Percentiles rank a stretch among this genome's conserved stretches.
Conservation (phyloP, 2,888 invertebrate genomes). For the Orchestes rusci region DNA sequence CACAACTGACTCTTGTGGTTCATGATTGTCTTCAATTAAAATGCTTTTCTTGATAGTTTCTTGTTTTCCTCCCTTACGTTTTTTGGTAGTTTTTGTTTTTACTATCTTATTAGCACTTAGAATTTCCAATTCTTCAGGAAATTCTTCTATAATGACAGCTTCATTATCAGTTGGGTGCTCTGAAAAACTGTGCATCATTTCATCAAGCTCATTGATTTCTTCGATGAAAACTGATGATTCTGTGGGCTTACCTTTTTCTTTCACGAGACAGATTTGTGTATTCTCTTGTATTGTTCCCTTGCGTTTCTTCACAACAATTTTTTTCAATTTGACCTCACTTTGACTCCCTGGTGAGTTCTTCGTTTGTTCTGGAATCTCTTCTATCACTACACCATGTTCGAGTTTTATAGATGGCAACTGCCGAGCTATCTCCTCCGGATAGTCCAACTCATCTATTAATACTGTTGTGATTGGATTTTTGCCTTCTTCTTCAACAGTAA, state of each 20-base stretch:
- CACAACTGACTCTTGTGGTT: conserved; percentile 41
- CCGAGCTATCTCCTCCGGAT: conserved; percentile 30
- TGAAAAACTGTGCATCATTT: conserved; percentile 14
- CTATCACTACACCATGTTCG: conserved; percentile 29
- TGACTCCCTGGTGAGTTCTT: conserved; percentile 17
- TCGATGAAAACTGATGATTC: conserved; percentile 41
- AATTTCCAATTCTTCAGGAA: conserved; percentile 32
- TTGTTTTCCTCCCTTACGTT: conserved; percentile 42
- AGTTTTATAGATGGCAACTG: conserved; percentile 36
- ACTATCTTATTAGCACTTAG: conserved; percentile 33
- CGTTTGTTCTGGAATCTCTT: conserved; percentile 28
- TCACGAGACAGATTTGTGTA: conserved; percentile 31
- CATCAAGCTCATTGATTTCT: conserved; percentile 35
- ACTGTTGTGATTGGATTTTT: conserved; percentile 40
- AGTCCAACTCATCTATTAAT: conserved; percentile 34
- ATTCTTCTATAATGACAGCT: conserved; percentile 29
- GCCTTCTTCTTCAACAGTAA: conserved; percentile 40
- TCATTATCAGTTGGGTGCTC: conserved; percentile 14
- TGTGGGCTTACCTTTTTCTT: conserved; percentile 38
- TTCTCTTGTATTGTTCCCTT: conserved; percentile 44
- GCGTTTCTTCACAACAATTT: conserved; percentile 38
- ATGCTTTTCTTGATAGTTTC: conserved; percentile 43
- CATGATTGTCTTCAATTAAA: conserved; percentile 44
- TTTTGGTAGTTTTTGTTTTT: conserved; percentile 35
- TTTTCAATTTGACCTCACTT: conserved; percentile 31